A percentile compares a stretch with the other conserved stretches of the same genome.
Evolutionary conservation across 2,797 vertebrate genomes (phyloP).

Genomic region (Microctenopoma steveboyesi): DNA sequence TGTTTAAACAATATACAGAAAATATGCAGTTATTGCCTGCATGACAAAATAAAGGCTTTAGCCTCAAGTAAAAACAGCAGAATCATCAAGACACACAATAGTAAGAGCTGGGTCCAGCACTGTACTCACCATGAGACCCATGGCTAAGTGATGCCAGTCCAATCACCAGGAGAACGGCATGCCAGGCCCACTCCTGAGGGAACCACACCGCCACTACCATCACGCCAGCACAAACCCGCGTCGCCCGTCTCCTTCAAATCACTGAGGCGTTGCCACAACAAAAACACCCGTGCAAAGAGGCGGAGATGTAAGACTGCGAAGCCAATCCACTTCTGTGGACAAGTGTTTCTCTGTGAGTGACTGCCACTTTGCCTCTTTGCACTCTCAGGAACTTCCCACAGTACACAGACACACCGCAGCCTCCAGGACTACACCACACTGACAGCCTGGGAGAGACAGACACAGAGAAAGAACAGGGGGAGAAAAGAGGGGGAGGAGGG

Average conservation of each 20-base stretch:
- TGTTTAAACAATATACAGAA: not conserved
- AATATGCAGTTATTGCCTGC: not conserved
- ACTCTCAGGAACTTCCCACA: conserved; percentile 71
- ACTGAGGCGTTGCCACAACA: conserved; percentile 61
- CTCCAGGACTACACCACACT: conserved; percentile 77
- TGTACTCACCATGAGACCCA: conserved; percentile 76
- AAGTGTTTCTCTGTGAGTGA: conserved; percentile 53
- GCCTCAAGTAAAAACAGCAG: not conserved
- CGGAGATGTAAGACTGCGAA: conserved; percentile 35
- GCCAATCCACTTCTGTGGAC: conserved; percentile 29
- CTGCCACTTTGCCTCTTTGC: conserved; percentile 42
- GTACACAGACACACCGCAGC: conserved; percentile 62
- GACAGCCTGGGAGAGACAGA: conserved; percentile 78
- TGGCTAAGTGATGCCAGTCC: conserved; percentile 69
- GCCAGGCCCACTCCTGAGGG: conserved; percentile 64
- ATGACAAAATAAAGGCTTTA: not conserved
- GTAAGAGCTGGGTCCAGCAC: conserved; percentile 1
- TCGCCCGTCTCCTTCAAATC: conserved; percentile 60
- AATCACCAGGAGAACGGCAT: conserved; percentile 67
- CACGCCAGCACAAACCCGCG: conserved; percentile 29
- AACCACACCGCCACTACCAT: conserved; percentile 61
- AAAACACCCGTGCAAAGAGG: conserved; percentile 34
- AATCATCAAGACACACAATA: conserved; percentile 14
- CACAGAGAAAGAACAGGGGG: conserved; percentile 57
- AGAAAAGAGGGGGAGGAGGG: conserved; percentile 68